Percentiles rank a stretch among this genome's conserved stretches.
phyloP scores from a whole-genome alignment of 1,140 invertebrate genomes.

The Rhagoletis pomonella region DNA sequence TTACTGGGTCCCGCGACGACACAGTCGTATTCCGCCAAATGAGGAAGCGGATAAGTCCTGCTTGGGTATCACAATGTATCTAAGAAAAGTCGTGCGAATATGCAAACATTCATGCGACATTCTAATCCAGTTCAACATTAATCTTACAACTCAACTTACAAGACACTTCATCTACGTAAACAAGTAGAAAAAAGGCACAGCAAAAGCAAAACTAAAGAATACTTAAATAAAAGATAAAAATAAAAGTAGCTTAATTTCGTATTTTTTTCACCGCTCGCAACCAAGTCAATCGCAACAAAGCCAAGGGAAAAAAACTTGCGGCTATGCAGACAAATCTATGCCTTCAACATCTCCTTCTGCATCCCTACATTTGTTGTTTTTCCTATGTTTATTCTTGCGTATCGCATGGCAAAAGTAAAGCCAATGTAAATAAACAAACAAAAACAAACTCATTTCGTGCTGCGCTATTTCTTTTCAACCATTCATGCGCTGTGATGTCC shows the following conservation, averaged over 20 bases:
- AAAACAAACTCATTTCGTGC: constrained; percentile 40
- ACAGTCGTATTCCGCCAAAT: no score
- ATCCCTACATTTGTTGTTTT: not conserved
- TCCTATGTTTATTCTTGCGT: not conserved
- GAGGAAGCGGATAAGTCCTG: no score
- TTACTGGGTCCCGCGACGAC: no score
- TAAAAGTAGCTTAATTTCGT: constrained; percentile 31
- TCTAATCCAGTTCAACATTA: not conserved
- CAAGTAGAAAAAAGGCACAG: not conserved
- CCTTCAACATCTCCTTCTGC: not conserved
- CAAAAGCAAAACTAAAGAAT: constrained; percentile 2
- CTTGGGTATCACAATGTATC: no score
- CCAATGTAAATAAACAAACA: constrained; percentile 8
- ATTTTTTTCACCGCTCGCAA: not conserved
- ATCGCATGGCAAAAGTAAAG: not conserved
- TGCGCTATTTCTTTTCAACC: not conserved
- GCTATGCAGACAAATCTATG: not conserved
- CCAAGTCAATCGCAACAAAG: not conserved
- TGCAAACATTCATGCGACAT: not conserved
- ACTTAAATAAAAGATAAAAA: constrained; percentile 5
- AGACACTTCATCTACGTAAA: not conserved
- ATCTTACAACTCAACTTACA: constrained; percentile 38
- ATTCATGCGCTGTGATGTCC: constrained; percentile 21
- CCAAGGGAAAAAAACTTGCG: not conserved
- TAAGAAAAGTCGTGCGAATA: not conserved